Percentiles rank a stretch among this genome's conserved stretches.
Evolutionary conservation across 2,888 invertebrate genomes (phyloP).

Genomic region (Spicauda simplicius): DNA sequence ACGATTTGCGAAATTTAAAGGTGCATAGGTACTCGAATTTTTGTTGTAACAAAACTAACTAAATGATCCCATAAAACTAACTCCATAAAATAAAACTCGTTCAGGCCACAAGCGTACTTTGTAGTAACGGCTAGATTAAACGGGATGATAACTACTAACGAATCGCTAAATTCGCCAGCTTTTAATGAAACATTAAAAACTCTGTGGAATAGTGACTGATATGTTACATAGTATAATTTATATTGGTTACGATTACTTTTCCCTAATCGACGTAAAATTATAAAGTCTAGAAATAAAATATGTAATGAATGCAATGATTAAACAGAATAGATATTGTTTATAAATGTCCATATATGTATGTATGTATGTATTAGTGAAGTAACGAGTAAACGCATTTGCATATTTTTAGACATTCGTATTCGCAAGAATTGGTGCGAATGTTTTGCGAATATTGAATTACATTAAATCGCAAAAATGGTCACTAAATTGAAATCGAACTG

Average conservation of each 20-base stretch:
- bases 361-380: too few relatives aligned
- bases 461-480: too few relatives aligned
- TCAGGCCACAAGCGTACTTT: conserved; percentile 39
- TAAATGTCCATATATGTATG: too few relatives aligned
- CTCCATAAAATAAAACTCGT: conserved; percentile 38
- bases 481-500: too few relatives aligned
- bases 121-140: conserved; percentile 36
- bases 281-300: too few relatives aligned
- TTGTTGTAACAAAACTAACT: conserved; percentile 19
- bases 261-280: too few relatives aligned
- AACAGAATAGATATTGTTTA: too few relatives aligned
- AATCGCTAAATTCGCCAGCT: conserved; percentile 26
- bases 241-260: not conserved
- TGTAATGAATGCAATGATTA: too few relatives aligned
- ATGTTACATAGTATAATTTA: not conserved
- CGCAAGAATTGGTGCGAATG: too few relatives aligned
- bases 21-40: conserved; percentile 1
- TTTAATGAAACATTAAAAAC: conserved; percentile 24
- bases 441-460: too few relatives aligned
- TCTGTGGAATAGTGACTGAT: conserved; percentile 1
- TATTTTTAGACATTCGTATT: too few relatives aligned
- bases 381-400: too few relatives aligned
- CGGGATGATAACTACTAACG: conserved; percentile 31
- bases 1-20: not conserved
- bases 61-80: conserved; percentile 41